phyloP scores from a whole-genome alignment of 2,113 vertebrate genomes.

The Ctenodactylus gundi region DNA sequence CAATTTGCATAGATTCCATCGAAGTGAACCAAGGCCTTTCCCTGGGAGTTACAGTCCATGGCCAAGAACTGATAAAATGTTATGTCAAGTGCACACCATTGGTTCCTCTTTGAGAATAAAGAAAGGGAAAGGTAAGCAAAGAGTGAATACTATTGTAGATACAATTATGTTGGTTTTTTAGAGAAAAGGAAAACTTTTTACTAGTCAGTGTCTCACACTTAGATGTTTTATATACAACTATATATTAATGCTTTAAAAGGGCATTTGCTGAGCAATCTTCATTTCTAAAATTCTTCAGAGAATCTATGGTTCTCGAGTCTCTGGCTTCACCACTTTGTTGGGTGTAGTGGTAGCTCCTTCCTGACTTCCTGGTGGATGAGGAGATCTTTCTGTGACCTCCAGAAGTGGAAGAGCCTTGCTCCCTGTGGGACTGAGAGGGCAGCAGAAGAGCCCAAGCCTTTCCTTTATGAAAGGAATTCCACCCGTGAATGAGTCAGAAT shows the following conservation, averaged over 20 bases:
- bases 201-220: background rate
- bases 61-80: constrained; percentile 39
- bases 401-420: background rate
- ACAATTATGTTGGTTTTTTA: background rate
- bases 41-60: background rate
- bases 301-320: background rate
- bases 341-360: background rate
- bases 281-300: background rate
- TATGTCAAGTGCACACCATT: background rate
- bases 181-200: background rate
- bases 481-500: background rate
- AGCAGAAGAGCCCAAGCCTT: background rate
- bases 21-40: background rate
- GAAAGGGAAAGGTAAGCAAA: background rate
- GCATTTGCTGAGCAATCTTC: background rate
- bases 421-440: background rate
- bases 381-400: background rate
- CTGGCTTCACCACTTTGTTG: background rate
- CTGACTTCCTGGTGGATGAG: background rate
- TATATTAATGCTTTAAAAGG: constrained; percentile 5
- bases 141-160: background rate
- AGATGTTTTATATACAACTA: background rate
- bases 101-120: constrained; percentile 7
- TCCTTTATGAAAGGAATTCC: background rate
- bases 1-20: constrained; percentile 21